These are phyloP conservation scores for Rhinichthys klamathensis DNA, from an alignment of 2,113 vertebrate species.

Conservation along the genomic window DNA sequence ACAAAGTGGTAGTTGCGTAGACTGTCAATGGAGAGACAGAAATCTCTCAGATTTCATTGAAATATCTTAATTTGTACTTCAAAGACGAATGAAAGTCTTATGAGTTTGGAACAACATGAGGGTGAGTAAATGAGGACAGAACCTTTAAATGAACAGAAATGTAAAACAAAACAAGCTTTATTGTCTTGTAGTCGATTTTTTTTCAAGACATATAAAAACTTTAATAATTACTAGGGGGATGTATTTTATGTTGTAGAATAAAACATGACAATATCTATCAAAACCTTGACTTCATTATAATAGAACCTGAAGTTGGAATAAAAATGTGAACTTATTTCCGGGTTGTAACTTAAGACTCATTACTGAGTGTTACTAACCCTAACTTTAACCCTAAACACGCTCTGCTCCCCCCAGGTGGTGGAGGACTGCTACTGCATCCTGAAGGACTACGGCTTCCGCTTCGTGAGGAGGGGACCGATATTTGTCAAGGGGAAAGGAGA, in stretches of 20 bases:
- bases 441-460: constrained; percentile 92
- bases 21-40: too few species aligned
- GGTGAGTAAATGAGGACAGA: too few species aligned
- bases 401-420: constrained; percentile 82
- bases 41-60: too few species aligned
- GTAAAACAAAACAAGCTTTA: too few species aligned
- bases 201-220: background rate
- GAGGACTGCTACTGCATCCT: constrained; percentile 93
- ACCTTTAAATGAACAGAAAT: too few species aligned
- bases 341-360: background rate
- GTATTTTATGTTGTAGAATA: background rate
- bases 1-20: too few species aligned
- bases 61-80: too few species aligned
- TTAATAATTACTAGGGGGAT: background rate
- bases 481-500: constrained; percentile 96
- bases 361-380: too few species aligned
- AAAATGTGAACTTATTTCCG: too few species aligned
- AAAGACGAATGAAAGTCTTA: too few species aligned
- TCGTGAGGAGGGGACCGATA: constrained; percentile 89
- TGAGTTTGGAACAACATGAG: too few species aligned
- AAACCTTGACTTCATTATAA: background rate
- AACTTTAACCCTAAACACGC: background rate
- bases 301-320: background rate
- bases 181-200: too few species aligned
- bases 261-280: background rate